Percentiles rank a stretch among this genome's conserved stretches.
phyloP scores from a whole-genome alignment of 2,113 vertebrate species.

The Geothlypis trichas region DNA sequence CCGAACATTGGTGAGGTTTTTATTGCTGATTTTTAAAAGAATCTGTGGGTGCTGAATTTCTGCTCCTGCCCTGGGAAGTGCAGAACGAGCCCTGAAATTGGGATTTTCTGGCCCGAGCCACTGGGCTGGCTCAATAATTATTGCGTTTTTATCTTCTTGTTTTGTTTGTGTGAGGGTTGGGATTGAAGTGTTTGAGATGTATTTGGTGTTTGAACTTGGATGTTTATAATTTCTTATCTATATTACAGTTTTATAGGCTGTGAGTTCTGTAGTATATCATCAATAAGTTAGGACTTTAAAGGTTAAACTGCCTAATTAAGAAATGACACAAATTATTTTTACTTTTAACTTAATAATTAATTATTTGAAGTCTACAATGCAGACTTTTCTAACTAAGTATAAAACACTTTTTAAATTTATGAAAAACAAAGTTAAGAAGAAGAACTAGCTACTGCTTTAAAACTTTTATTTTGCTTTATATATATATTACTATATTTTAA shows the following conservation, averaged over 20 bases:
- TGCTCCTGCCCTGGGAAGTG: not conserved
- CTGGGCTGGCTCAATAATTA: not conserved
- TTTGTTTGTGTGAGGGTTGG: not conserved
- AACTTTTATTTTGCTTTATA: not conserved
- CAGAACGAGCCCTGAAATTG: rapidly evolving
- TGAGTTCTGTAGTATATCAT: not conserved
- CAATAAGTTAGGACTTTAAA: not conserved
- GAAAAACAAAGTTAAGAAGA: not conserved
- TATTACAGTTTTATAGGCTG: not conserved
- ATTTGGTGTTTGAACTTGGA: not conserved
- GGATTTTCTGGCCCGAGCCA: not conserved
- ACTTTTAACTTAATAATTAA: not conserved
- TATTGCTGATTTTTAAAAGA: not conserved
- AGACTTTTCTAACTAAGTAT: not conserved
- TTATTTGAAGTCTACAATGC: not conserved
- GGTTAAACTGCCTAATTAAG: not conserved
- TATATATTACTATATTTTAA: not conserved
- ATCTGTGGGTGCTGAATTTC: not conserved
- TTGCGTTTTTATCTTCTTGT: not conserved
- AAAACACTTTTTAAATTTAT: not conserved
- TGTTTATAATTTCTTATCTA: not conserved
- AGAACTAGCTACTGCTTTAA: not conserved
- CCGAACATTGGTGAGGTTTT: rapidly evolving
- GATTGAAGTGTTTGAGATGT: not conserved
- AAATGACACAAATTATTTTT: not conserved